phyloP scores from a whole-genome alignment of 2,888 invertebrate genomes.

The Drosophila yooni region DNA sequence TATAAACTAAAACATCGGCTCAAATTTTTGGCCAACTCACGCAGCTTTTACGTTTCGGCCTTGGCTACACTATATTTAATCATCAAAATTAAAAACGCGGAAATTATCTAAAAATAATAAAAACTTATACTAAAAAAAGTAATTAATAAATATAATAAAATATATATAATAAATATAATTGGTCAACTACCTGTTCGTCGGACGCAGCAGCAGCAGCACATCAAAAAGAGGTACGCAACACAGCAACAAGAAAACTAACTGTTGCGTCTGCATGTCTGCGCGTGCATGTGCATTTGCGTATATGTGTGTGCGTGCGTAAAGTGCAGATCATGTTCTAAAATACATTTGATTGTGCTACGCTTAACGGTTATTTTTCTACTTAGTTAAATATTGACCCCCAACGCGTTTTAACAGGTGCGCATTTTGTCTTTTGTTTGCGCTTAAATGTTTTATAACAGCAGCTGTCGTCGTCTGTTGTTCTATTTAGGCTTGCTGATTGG shows the following conservation, averaged over 20 bases:
- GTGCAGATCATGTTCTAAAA: conserved; percentile 35
- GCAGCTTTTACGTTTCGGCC: conserved; percentile 19
- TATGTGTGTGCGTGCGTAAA: conserved; percentile 21
- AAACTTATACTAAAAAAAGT: not conserved
- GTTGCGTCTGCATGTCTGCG: conserved; percentile 38
- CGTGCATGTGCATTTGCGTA: not conserved
- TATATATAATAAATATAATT: conserved; percentile 9
- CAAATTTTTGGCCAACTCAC: conserved; percentile 10
- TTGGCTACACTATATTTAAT: conserved; percentile 17
- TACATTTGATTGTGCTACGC: conserved; percentile 33
- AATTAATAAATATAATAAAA: not conserved
- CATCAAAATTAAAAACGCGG: not conserved
- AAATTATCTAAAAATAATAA: not conserved
- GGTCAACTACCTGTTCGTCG: conserved; percentile 47
- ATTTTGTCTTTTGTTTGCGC: conserved; percentile 20
- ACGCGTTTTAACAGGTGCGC: conserved; percentile 47
- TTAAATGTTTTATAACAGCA: conserved; percentile 36
- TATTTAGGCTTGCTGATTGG: conserved; percentile 9
- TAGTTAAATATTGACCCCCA: conserved; percentile 23
- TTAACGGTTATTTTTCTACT: conserved; percentile 28
- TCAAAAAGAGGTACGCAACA: conserved; percentile 35
- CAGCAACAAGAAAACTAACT: conserved; percentile 46
- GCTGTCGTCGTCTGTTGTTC: conserved; percentile 17
- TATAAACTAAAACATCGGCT: conserved; percentile 3
- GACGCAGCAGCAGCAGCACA: conserved; percentile 21